These are phyloP conservation scores for Brachyptera putata DNA, from an alignment of 2,888 invertebrate genomes.

Conservation along the genomic window DNA sequence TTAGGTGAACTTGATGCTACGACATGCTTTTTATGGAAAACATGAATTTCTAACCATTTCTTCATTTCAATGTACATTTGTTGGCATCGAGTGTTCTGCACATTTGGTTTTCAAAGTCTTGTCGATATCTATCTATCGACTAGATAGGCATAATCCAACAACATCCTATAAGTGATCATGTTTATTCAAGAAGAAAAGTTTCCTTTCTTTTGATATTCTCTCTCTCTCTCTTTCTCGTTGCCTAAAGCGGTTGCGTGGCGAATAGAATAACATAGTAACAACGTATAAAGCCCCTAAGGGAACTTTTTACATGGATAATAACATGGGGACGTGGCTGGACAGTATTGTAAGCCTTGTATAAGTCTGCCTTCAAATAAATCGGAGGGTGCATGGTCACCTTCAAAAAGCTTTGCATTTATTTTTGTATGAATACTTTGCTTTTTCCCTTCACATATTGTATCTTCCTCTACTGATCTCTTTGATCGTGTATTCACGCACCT, in stretches of 20 bases:
- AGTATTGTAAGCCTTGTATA: too few relatives aligned
- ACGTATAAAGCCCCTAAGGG: slow-evolving; percentile 20
- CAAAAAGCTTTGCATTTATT: slow-evolving; percentile 27
- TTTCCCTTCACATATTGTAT: neutral
- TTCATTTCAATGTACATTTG: too few relatives aligned
- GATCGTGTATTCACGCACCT: neutral
- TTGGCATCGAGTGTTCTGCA: too few relatives aligned
- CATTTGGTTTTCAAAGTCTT: too few relatives aligned
- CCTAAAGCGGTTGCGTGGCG: too few relatives aligned
- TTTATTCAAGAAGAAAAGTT: slow-evolving; percentile 25
- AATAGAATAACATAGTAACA: neutral
- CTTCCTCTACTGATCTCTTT: too few relatives aligned
- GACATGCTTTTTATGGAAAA: too few relatives aligned
- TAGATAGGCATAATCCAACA: neutral
- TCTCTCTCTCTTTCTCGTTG: too few relatives aligned
- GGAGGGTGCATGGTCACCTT: slow-evolving; percentile 6
- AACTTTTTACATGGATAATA: slow-evolving; percentile 2
- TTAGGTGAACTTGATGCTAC: too few relatives aligned
- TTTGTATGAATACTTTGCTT: slow-evolving; percentile 24
- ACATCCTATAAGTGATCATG: slow-evolving; percentile 10
- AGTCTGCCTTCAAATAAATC: slow-evolving; percentile 25
- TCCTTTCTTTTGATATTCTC: too few relatives aligned
- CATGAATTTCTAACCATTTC: too few relatives aligned
- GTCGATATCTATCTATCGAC: neutral
- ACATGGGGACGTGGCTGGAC: slow-evolving; percentile 3